phyloP scores from a whole-genome alignment of 2,797 vertebrate species.

The Percopsis omiscomaycus region DNA sequence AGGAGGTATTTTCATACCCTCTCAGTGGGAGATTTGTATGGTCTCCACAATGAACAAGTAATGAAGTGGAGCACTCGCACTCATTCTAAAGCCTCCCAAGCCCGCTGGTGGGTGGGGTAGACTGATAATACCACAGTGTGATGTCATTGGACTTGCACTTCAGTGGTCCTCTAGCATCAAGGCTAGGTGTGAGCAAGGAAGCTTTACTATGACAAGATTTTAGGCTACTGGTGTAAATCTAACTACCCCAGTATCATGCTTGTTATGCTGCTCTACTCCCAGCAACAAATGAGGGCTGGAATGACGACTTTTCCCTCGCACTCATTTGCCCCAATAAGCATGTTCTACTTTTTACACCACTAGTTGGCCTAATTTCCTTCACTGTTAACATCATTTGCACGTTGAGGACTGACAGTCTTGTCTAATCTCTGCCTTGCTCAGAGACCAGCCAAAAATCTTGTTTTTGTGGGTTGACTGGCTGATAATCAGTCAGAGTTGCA shows the following conservation, averaged over 20 bases:
- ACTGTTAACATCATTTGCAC: background rate
- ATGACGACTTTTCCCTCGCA: conserved; percentile 8
- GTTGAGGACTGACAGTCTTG: background rate
- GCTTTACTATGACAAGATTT: conserved; percentile 51
- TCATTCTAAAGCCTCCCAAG: conserved; percentile 9
- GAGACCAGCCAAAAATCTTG: conserved; percentile 15
- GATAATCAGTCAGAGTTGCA: conserved; percentile 36
- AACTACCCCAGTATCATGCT: conserved; percentile 55
- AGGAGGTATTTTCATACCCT: conserved; percentile 7
- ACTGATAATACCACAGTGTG: conserved; percentile 31
- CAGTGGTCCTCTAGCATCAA: conserved; percentile 27
- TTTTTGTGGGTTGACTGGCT: conserved; percentile 16
- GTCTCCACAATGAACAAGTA: conserved; percentile 15
- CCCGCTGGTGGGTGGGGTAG: conserved; percentile 9
- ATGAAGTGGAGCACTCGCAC: background rate
- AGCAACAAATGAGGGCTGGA: conserved; percentile 23
- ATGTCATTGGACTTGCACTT: conserved; percentile 49
- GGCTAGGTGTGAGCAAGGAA: conserved; percentile 37
- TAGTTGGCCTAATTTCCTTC: background rate
- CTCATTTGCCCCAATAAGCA: background rate
- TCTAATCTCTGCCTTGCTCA: background rate
- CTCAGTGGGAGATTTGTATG: conserved; percentile 17
- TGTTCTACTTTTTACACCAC: background rate
- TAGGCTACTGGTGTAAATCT: conserved; percentile 60
- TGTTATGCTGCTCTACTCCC: conserved; percentile 16